Evolutionary conservation across 2,797 vertebrate species (phyloP), one percentile per base, ranked within the genome.

Genomic region (Poecile montanus): DNA sequence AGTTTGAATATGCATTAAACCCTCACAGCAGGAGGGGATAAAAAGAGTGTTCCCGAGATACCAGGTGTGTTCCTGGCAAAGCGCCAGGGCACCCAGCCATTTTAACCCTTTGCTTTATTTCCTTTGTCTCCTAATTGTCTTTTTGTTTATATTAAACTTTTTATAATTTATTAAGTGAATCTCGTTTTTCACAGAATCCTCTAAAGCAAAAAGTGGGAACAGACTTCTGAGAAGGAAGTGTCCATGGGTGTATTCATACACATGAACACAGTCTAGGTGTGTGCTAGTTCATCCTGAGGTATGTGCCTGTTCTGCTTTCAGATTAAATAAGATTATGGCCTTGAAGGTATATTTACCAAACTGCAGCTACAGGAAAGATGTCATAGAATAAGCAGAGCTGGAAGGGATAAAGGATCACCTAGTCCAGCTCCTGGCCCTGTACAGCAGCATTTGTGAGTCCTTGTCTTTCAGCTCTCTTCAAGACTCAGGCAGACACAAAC

Each of bases 131-230:
- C 34, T 34, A 34, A 34, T 34, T 34, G 7, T 34, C 34, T 34
- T 34, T 34, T 34, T 34, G 34, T 34, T 34, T 34, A 34, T 34
- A 34, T 34, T 34, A 34, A 34, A 34, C 34, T 34, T 34, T 34
- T 34, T 34, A 34, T 34, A 34, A 34, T 34, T 34, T 34, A 34
- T 34, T 34, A 34, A 34, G 34, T 34, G 34, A 34, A 34, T 34
- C 34, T 34, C 34, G 34, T 34, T 34, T 34, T 34, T 34, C 34
- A 34, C 34, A 34, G 34, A 34, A 89, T 94, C 89, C 93, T 96
- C 85, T 83, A 34, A 36, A 54, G 58, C 61, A 94, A 89, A 87
- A 93, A 91, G 68, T 51, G 89, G 85, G 77, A 92, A 85, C n/a
- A 48, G 22, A 13, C 30, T 85, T 6, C 26, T 72, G 72, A 71